Conservation (phyloP, 1,140 invertebrate species). For the Harpegnathos saltator region DNA sequence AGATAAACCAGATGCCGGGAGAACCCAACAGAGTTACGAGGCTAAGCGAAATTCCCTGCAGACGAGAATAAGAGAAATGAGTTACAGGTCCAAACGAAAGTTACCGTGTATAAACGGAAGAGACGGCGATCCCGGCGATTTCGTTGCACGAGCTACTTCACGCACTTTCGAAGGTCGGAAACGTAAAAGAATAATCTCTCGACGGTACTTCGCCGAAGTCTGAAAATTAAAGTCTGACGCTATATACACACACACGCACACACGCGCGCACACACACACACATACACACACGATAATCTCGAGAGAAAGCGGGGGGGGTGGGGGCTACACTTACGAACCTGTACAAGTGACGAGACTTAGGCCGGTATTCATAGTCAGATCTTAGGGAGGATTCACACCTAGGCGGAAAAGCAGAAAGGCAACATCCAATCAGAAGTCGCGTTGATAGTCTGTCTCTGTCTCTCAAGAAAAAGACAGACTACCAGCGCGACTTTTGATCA, state of each 20-base stretch:
- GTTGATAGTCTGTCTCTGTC: too few relatives aligned
- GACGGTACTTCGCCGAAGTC: background rate
- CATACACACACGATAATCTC: background rate
- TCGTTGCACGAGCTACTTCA: background rate
- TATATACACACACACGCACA: slow-evolving; percentile 9
- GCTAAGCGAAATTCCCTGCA: background rate
- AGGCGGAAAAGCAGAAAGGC: too few relatives aligned
- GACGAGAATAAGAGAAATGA: background rate
- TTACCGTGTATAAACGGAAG: too few relatives aligned
- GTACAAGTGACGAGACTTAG: background rate
- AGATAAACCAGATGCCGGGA: background rate
- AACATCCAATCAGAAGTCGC: too few relatives aligned
- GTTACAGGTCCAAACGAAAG: too few relatives aligned
- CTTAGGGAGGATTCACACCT: too few relatives aligned
- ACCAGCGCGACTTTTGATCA: too few relatives aligned
- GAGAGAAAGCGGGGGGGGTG: slow-evolving; percentile 4
- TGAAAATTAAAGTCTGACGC: background rate
- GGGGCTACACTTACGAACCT: slow-evolving; percentile 21
- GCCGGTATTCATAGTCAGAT: too few relatives aligned
- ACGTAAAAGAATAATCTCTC: background rate
- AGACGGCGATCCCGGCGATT: too few relatives aligned
- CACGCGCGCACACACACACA: too few relatives aligned
- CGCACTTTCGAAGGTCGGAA: background rate
- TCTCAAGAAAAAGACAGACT: too few relatives aligned
- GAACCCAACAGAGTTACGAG: background rate